Percentiles rank a stretch among this genome's conserved stretches.
These are phyloP conservation scores for Phylloscopus trochiloides DNA, from an alignment of 2,113 vertebrate genomes.

Conservation along the genomic window DNA sequence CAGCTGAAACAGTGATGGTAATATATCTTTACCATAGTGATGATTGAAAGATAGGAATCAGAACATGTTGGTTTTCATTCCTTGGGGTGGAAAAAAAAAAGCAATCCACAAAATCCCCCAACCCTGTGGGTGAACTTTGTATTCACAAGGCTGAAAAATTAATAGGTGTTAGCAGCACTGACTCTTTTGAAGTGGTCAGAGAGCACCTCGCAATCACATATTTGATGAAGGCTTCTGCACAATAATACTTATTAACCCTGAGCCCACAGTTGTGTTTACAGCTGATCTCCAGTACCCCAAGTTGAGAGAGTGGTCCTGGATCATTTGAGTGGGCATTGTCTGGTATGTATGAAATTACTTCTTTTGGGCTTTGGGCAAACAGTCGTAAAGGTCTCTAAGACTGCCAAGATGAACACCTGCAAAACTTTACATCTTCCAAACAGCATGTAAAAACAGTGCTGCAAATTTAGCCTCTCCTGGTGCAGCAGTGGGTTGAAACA, in stretches of 20 bases:
- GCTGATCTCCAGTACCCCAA: background rate
- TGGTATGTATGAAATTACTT: background rate
- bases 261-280: background rate
- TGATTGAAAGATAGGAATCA: background rate
- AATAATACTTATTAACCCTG: background rate
- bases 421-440: background rate
- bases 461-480: background rate
- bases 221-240: background rate
- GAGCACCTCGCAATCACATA: background rate
- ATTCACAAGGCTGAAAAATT: background rate
- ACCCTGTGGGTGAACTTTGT: background rate
- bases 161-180: background rate
- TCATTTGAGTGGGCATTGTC: background rate
- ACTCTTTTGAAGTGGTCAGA: background rate
- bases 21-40: background rate
- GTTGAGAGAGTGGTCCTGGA: background rate
- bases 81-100: background rate
- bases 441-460: accelerated
- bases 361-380: background rate
- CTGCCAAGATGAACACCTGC: background rate
- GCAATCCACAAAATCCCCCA: background rate
- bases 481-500: background rate
- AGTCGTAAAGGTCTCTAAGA: background rate
- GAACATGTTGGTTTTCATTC: conserved; percentile 5
- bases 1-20: background rate